Evolutionary conservation across 1,140 invertebrate species (phyloP), one percentile per base, ranked within the genome.

Genomic region (Globodera rostochiensis): DNA sequence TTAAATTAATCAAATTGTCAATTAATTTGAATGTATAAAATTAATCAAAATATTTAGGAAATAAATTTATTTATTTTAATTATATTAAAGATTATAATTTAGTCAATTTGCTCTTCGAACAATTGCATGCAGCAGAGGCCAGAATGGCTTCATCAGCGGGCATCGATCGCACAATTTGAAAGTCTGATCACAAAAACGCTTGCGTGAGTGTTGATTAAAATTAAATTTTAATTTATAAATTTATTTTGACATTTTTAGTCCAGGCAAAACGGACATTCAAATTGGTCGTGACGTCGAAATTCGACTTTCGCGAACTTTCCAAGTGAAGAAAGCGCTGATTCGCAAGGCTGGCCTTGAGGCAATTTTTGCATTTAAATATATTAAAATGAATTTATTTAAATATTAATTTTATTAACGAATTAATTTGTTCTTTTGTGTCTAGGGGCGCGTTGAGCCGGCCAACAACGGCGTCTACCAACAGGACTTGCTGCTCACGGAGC

Each of bases 391-490:
- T 36, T 36, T 36, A 45, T 64, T 21, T 21, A 49, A 49, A 21
- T 11, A 47, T 69, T 45, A 66, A n/a, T 47, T 71, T 64, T 64
- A 64, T 64, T 64, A 36, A 36, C 4, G 0, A 64, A 64, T 19
- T 64, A 64, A 36, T 64, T 64, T 64, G 11, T 64, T 64, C 25
- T 64, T 19, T 13, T 6, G 5, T 19, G 13, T 64, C 15, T 64
- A 64, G 57, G 57, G 57, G 19, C 47, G 82, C 80, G 67, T 85
- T 25, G 86, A 84, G 9, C 75, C 85, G 47, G 73, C 74, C 46
- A 86, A 86, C 69, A 82, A 86, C 60, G 85, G 85, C 19, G 71
- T 87, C 1, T 86, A 86, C 69, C 85, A 86, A 77, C 77, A 86
- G 7, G 85, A 86, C 57, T 81, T 86, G 57, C 60, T 86, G 69